Evolutionary conservation across 1,140 invertebrate genomes (phyloP), one percentile per base, ranked within the genome.

Genomic region (Oreohelix idahoensis): DNA sequence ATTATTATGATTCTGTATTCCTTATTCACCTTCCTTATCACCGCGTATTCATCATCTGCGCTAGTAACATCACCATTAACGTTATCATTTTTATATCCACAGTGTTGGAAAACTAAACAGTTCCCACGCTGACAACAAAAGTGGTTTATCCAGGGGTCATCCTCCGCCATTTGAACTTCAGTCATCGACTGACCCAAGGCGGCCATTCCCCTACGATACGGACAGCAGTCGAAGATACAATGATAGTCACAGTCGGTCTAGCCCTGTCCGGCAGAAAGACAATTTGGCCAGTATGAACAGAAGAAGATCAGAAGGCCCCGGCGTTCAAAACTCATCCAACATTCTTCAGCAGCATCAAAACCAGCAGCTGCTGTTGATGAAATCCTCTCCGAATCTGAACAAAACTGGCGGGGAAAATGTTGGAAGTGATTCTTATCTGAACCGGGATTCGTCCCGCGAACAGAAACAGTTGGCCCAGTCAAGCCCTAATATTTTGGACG

Each of bases 381-480:
- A 86, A 76, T 89, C 89, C 39, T 86, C 89, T 17, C 88, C 89
- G 17, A 86, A 84, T 79, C 80, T 90, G 29, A 84, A 79, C 45
- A 73, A 84, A 32, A 32, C 84, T 2, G 79, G 84, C n/a, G 77
- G 38, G 29, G 36, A 77, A 69, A 77, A 63, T 38, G 71, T 73
- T 36, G 81, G 71, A 5, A 58, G 23, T 23, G 53, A 58, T n/a
- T 58, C 53, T 23, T 20, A 20, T 2, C 2, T 58, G 20, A 81
- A 10, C 26, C 10, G 4, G 23, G 80, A 36, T 0, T 45, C 26
- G 1, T 20, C 45, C 32, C 45, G 45, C 0, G 42, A 39, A 32
- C 70, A 23, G 0, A 39, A 36, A 13, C 36, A 36, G 35, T 66
- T 38, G 5, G 5, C 70, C 29, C 87, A 86, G 83, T 89, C 89